Evolutionary conservation across 2,888 invertebrate genomes (phyloP).

Genomic region (Branchinecta sandiegonensis): DNA sequence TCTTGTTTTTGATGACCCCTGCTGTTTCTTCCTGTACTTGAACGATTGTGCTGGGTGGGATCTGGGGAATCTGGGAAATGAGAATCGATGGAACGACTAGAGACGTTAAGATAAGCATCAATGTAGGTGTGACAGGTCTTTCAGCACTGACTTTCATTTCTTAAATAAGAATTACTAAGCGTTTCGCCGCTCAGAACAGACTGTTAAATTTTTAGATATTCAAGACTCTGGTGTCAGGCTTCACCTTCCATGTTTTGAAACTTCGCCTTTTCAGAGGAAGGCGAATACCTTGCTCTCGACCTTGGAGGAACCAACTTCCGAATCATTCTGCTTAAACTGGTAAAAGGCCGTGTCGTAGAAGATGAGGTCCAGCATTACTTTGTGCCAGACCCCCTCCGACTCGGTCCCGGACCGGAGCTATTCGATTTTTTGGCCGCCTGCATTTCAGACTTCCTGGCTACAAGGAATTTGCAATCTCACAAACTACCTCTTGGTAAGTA

Average conservation of each 20-base stretch:
- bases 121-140: no score
- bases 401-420: constrained; percentile 47
- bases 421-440: constrained; percentile 63
- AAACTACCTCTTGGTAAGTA: constrained; percentile 49
- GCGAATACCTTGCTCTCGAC: constrained; percentile 58
- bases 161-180: no score
- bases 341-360: constrained; percentile 40
- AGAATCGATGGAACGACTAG: no score
- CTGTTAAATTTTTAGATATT: constrained; percentile 16
- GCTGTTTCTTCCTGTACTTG: no score
- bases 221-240: neutral
- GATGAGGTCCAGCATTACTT: constrained; percentile 46
- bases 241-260: neutral
- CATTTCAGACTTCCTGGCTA: constrained; percentile 50
- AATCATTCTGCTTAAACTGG: constrained; percentile 38
- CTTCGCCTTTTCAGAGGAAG: constrained; percentile 43
- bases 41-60: no score
- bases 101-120: no score
- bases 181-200: no score
- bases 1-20: no score
- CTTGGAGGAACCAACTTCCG: constrained; percentile 70
- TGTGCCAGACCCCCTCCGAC: constrained; percentile 42
- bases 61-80: no score
- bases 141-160: no score
- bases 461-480: constrained; percentile 43